A percentile compares a stretch with the other conserved stretches of the same genome.
phyloP scores from a whole-genome alignment of 2,113 vertebrate genomes.

The Balaenoptera acutorostrata region DNA sequence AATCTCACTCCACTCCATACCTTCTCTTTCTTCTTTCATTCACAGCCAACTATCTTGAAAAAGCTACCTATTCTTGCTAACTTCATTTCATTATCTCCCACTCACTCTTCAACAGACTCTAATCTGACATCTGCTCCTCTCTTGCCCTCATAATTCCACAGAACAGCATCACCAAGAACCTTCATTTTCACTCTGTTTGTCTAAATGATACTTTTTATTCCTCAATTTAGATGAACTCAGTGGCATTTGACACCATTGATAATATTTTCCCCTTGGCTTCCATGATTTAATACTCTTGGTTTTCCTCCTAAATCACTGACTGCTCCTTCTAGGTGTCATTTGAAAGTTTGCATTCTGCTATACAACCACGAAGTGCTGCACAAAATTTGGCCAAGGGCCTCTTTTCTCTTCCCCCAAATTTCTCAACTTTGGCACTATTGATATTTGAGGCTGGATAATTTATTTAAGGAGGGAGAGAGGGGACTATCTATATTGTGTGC shows the following conservation, averaged over 20 bases:
- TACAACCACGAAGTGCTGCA: neutral
- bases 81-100: neutral
- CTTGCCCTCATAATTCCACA: neutral
- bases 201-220: neutral
- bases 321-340: neutral
- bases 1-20: neutral
- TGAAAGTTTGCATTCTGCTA: neutral
- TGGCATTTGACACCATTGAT: neutral
- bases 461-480: neutral
- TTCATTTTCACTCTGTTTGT: neutral
- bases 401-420: neutral
- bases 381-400: neutral
- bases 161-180: neutral
- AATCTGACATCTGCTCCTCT: neutral
- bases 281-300: neutral
- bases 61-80: neutral
- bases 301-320: neutral
- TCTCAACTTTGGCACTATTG: neutral
- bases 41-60: neutral
- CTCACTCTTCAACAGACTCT: neutral
- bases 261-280: neutral
- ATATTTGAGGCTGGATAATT: neutral
- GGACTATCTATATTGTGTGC: neutral
- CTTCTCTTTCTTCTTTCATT: neutral
- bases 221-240: neutral